These are phyloP conservation scores for Bilobella aurantiaca DNA, from an alignment of 1,140 invertebrate genomes.

Conservation along the genomic window DNA sequence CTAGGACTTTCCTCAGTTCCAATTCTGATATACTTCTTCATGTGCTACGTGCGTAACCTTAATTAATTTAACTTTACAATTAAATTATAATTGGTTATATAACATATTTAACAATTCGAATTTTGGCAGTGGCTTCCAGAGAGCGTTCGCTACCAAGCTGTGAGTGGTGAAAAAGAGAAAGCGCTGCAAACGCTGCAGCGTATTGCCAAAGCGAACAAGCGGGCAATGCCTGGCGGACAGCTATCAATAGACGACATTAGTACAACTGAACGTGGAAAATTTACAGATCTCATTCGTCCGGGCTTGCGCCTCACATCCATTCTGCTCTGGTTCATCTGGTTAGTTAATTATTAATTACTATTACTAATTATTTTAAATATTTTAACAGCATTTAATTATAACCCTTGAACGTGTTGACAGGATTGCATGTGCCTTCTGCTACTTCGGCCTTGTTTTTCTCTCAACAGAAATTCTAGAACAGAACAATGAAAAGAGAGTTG, in stretches of 20 bases:
- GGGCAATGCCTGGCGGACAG: slow-evolving; percentile 74
- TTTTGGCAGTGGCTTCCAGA: slow-evolving; percentile 82
- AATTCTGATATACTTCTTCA: slow-evolving; percentile 59
- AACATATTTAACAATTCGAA: slow-evolving; percentile 80
- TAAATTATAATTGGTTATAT: too few relatives aligned
- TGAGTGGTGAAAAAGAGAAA: slow-evolving; percentile 71
- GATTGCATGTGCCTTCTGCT: slow-evolving; percentile 89
- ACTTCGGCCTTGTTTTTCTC: slow-evolving; percentile 90
- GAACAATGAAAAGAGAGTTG: too few relatives aligned
- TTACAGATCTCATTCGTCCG: slow-evolving; percentile 66
- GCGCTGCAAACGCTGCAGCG: slow-evolving; percentile 71
- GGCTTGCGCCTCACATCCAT: slow-evolving; percentile 71
- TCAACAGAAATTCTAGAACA: slow-evolving; percentile 82
- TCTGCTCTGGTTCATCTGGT: slow-evolving; percentile 89
- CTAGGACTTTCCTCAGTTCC: slow-evolving; percentile 78
- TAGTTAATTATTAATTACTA: too few relatives aligned
- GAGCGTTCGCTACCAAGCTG: slow-evolving; percentile 78
- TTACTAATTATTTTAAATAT: background rate
- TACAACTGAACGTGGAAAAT: slow-evolving; percentile 50
- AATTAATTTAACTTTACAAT: too few relatives aligned
- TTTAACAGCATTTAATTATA: background rate
- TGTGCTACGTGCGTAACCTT: slow-evolving; percentile 38
- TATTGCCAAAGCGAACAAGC: slow-evolving; percentile 77
- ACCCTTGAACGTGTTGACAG: slow-evolving; percentile 41
- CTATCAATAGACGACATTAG: slow-evolving; percentile 69